These are phyloP conservation scores for Myiozetetes cayanensis DNA, from an alignment of 2,113 vertebrate species.

Conservation along the genomic window DNA sequence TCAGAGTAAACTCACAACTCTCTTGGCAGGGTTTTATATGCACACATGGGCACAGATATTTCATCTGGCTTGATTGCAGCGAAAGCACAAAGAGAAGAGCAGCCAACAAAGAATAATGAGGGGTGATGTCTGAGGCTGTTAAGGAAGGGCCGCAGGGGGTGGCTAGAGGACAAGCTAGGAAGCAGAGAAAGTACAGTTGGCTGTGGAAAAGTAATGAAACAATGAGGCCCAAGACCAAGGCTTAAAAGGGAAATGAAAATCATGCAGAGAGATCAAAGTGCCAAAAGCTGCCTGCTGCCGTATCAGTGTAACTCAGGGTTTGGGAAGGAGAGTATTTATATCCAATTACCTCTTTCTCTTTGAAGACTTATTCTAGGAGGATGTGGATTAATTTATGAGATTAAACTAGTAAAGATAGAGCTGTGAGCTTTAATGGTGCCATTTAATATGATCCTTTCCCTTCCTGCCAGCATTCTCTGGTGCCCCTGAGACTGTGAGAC, in stretches of 20 bases:
- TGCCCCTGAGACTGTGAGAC: background rate
- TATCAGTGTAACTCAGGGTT: background rate
- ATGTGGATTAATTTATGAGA: constrained; percentile 63
- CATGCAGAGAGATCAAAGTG: background rate
- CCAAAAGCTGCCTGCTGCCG: background rate
- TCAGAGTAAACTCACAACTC: background rate
- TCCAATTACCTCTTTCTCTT: constrained; percentile 40
- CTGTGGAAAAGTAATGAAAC: background rate
- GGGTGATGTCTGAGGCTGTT: background rate
- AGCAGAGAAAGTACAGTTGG: background rate
- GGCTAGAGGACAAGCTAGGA: background rate
- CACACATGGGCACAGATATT: background rate
- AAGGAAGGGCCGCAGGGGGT: background rate
- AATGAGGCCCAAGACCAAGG: background rate
- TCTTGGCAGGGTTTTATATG: background rate
- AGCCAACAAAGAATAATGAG: background rate
- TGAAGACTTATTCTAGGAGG: constrained; percentile 39
- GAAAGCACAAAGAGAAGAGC: background rate
- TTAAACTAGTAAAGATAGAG: constrained; percentile 56
- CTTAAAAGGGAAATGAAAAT: constrained; percentile 9
- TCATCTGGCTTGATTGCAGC: background rate
- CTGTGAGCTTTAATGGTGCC: background rate
- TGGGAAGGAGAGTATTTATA: constrained; percentile 33
- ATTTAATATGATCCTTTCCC: constrained; percentile 38
- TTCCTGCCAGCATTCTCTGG: constrained; percentile 19